Base-by-base conservation (phyloP, 2,113 vertebrate genomes). In the Syrmaticus mikado region DNA sequence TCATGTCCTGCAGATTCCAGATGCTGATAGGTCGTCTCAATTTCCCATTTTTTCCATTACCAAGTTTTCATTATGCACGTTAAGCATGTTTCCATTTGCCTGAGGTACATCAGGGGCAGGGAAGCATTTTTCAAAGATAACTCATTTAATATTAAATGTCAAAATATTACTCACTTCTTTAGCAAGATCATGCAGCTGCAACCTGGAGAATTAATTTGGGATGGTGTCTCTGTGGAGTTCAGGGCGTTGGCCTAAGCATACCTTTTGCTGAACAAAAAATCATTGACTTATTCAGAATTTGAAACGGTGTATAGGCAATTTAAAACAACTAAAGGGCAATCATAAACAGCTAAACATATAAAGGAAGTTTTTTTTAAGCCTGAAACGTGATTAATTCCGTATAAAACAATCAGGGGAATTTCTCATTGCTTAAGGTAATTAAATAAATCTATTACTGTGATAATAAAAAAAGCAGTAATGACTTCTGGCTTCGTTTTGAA, bases 71-170 rank as follows among this genome's bases (percentile, higher is more conserved):
- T 97, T 96, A 96, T 96, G 91, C 96, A 96, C 66, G 77, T 70
- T 71, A 97, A 97, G 96, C 98, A 94, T 97, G 97, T 98, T 98
- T 94, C 96, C 95, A 96, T 96, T 97, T 97, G 97, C 97, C 97
- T 94, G 77, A 94, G 89, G 96, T 95, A 97, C 94, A 96, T 71
- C 85, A 98, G 93, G 97, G 96, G 97, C 95, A 97, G 95, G 94
- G 92, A 97, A 93, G 96, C 96, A 98, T 98, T 97, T 97, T 97
- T 98, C 90, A 96, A 94, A 97, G 97, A 95, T 97, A 98, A 98
- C 93, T 97, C 97, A 97, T 96, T 96, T 97, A 97, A 97, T 96
- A 97, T 97, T 98, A 98, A 97, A 97, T 96, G 96, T 98, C 97
- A 98, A 97, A 98, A 97, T 95, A 95, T 96, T 97, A 96, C 94